Evolutionary conservation across 2,797 vertebrate species (phyloP), one percentile per base, ranked within the genome.

Genomic region (Fringilla coelebs): DNA sequence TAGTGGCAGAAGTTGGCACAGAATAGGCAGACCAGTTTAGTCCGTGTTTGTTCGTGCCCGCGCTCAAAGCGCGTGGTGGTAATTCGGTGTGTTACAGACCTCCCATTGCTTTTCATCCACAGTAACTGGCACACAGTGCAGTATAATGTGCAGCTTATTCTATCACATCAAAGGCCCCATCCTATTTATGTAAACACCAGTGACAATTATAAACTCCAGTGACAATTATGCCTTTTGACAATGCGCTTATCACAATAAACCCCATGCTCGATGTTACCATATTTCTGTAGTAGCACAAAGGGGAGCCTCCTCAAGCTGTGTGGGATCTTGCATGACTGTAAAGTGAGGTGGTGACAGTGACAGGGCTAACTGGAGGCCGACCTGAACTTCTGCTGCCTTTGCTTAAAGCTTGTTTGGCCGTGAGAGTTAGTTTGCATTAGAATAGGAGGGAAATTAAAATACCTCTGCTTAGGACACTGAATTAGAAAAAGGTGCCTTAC

Each of bases 101-200:
- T 75, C 63, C 43, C 3, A 2, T 46, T 92, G 48, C 46, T 89
- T 85, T 83, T 83, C 58, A 85, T 62, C 73, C 15, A 0, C 20
- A n/a, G 51, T 81, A 89, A 79, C n/a, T 73, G 88, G 73, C 80
- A 29, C 2, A 0, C 54, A 26, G 25, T 1, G 5, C 15, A 20
- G 46, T 62, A 40, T 81, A 83, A 86, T 63, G 58, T 75, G 62
- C 66, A 52, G 43, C 62, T 85, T 68, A 58, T 65, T 92, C 79
- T 63, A 3, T 31, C 76, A 70, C 85, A 88, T 89, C 82, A 95
- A 94, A 96, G 43, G 46, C 54, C 55, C 0, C 0, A 13, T 41
- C 20, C 32, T 62, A 21, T 96, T 92, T 94, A 48, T 85, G 61
- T 90, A 72, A 95, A 81, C 79, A 89, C 54, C 76, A 82, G 79